phyloP scores from a whole-genome alignment of 2,113 vertebrate species.

The Edolisoma coerulescens region DNA sequence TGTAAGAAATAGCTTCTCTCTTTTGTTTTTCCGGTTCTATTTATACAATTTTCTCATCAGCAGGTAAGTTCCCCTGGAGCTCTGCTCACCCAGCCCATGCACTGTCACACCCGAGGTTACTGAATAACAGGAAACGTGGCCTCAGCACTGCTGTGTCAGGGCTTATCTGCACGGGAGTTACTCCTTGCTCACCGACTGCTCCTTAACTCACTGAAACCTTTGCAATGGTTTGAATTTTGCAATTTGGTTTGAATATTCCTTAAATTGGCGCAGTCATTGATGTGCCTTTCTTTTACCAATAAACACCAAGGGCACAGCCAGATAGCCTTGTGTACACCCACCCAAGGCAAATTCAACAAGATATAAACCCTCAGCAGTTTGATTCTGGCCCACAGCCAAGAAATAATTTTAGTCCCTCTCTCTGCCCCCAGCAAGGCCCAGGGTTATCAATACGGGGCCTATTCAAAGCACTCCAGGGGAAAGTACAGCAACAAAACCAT shows the following conservation, averaged over 20 bases:
- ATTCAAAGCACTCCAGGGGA: not conserved
- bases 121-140: not conserved
- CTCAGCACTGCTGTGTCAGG: not conserved
- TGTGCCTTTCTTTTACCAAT: not conserved
- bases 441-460: accelerated
- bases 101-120: not conserved
- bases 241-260: not conserved
- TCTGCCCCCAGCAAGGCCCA: not conserved
- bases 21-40: not conserved
- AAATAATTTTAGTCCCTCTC: not conserved
- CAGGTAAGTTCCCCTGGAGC: not conserved
- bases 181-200: not conserved
- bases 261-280: no score
- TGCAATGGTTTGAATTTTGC: not conserved
- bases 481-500: not conserved
- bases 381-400: not conserved
- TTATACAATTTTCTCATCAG: not conserved
- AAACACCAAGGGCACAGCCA: not conserved
- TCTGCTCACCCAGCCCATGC: not conserved
- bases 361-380: not conserved
- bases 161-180: not conserved
- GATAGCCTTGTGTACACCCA: not conserved
- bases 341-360: not conserved
- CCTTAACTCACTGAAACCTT: not conserved
- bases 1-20: not conserved